A percentile compares a stretch with the other conserved stretches of the same genome.
Conservation (phyloP, 2,888 invertebrate genomes). For the Lathronympha strigana region DNA sequence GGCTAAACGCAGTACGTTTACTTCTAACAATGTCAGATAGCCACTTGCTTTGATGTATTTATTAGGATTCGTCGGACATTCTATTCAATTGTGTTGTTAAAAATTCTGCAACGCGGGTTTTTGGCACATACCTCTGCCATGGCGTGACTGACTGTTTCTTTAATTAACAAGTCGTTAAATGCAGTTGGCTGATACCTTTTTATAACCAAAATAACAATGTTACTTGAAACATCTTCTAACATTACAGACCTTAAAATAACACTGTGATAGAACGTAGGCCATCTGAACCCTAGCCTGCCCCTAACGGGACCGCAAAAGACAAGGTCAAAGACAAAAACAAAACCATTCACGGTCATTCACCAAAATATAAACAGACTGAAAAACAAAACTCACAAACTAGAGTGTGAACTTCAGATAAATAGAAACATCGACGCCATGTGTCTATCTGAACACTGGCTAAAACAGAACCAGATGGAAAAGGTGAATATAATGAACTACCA, state of each 20-base stretch:
- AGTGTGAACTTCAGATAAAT: too few species aligned
- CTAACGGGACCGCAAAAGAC: too few species aligned
- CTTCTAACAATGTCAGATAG: conserved; percentile 24
- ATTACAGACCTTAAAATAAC: not conserved
- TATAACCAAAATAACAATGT: not conserved
- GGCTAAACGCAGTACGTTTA: conserved; percentile 33
- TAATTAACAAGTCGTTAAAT: not conserved
- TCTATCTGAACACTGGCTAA: too few species aligned
- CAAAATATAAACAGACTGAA: too few species aligned
- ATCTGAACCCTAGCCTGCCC: too few species aligned
- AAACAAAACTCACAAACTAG: too few species aligned
- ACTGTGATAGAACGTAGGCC: not conserved
- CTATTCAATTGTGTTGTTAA: conserved; percentile 22
- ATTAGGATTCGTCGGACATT: not conserved
- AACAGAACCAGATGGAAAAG: too few species aligned
- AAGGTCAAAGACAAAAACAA: too few species aligned
- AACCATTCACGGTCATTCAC: too few species aligned
- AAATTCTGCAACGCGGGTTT: conserved; percentile 1
- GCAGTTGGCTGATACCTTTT: not conserved
- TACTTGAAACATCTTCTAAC: not conserved
- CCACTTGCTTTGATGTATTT: conserved; percentile 36
- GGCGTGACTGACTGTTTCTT: not conserved
- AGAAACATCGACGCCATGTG: too few species aligned
- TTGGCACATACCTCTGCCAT: not conserved
- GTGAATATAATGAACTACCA: too few species aligned